These are phyloP conservation scores for Malurus elegans DNA, from an alignment of 2,113 vertebrate genomes.

Conservation along the genomic window DNA sequence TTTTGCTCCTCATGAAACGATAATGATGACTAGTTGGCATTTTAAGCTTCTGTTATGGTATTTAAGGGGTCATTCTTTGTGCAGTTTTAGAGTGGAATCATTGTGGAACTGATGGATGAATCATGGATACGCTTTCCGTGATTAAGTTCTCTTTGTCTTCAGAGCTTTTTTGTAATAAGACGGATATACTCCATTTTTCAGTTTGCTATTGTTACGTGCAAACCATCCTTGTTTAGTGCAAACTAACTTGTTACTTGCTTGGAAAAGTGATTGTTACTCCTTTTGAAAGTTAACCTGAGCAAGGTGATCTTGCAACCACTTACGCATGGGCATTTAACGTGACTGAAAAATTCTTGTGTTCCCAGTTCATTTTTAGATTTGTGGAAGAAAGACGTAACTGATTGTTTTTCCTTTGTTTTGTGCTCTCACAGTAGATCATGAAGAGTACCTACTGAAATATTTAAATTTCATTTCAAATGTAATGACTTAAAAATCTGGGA, in stretches of 20 bases:
- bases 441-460: background rate
- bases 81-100: background rate
- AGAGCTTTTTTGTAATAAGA: background rate
- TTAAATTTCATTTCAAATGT: background rate
- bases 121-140: background rate
- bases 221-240: background rate
- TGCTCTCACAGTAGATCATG: background rate
- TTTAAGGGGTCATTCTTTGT: background rate
- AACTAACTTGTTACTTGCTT: background rate
- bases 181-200: background rate
- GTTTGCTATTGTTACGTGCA: background rate
- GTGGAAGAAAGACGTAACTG: background rate
- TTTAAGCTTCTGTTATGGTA: background rate
- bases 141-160: background rate
- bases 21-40: background rate
- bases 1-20: background rate
- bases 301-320: fast-evolving
- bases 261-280: background rate
- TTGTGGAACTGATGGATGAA: background rate
- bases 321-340: background rate
- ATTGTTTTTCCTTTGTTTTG: background rate
- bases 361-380: background rate
- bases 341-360: background rate
- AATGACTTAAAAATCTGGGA: background rate
- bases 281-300: background rate